Evolutionary conservation across 1,140 invertebrate species (phyloP).

Genomic region (Zaprionus capensis): DNA sequence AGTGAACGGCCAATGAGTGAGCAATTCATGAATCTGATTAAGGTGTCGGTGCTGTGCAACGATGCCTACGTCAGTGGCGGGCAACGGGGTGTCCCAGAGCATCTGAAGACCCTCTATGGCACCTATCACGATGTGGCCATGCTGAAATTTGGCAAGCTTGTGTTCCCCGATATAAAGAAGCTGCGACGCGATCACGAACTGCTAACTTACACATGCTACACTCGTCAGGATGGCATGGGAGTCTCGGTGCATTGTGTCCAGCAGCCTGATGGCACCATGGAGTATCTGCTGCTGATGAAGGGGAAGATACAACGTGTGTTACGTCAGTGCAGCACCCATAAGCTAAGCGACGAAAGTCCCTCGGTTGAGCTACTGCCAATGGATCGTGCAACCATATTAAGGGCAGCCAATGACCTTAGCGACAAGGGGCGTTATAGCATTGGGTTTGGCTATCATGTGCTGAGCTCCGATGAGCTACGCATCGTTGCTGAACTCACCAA

Average conservation of each 20-base stretch:
- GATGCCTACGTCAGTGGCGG: conserved; percentile 38
- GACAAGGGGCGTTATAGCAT: conserved; percentile 28
- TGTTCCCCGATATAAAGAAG: conserved; percentile 14
- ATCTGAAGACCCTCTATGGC: conserved; percentile 41
- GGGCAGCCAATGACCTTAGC: background rate
- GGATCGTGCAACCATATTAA: background rate
- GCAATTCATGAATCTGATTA: conserved; percentile 25
- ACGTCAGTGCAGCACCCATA: conserved; percentile 27
- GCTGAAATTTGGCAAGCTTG: conserved; percentile 21
- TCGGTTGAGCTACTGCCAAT: background rate
- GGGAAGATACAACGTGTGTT: conserved; percentile 38
- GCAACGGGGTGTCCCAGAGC: conserved; percentile 36
- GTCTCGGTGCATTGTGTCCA: conserved; percentile 44
- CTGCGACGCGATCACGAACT: conserved; percentile 30
- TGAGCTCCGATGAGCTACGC: background rate
- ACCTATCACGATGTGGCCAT: conserved; percentile 39
- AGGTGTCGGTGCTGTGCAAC: conserved; percentile 50
- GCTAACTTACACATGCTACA: conserved; percentile 32
- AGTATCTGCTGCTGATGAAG: conserved; percentile 49
- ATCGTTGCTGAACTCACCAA: background rate
- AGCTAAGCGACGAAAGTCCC: background rate
- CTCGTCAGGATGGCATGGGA: conserved; percentile 23
- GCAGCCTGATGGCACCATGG: background rate
- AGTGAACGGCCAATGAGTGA: background rate
- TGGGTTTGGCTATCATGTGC: conserved; percentile 48